These are phyloP conservation scores for Baronia brevicornis DNA, from an alignment of 2,888 invertebrate genomes.

Conservation along the genomic window DNA sequence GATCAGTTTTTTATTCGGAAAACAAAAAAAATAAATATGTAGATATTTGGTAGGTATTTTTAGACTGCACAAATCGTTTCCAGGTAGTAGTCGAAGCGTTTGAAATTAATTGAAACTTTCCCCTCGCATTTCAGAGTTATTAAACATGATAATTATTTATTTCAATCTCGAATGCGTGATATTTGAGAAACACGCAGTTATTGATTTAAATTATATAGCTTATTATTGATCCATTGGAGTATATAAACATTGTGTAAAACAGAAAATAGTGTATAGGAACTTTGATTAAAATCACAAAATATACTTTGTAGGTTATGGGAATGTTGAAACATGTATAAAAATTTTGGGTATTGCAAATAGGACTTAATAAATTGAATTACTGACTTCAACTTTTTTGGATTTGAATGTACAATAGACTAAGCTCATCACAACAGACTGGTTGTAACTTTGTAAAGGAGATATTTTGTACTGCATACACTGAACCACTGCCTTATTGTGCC, in stretches of 20 bases:
- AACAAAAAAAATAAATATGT: slow-evolving; percentile 39
- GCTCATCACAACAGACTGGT: slow-evolving; percentile 73
- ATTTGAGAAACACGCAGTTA: slow-evolving; percentile 30
- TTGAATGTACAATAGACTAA: slow-evolving; percentile 72
- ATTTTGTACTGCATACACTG: slow-evolving; percentile 73
- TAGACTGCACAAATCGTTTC: slow-evolving; percentile 54
- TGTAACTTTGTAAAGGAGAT: slow-evolving; percentile 67
- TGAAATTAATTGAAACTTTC: slow-evolving; percentile 43
- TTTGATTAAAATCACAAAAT: slow-evolving; percentile 65
- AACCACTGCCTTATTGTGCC: slow-evolving; percentile 75
- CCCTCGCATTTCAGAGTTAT: slow-evolving; percentile 67
- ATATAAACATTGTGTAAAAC: slow-evolving; percentile 65
- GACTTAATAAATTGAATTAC: slow-evolving; percentile 61
- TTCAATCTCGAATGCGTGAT: slow-evolving; percentile 37
- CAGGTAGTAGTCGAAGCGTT: slow-evolving; percentile 34
- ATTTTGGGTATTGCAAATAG: slow-evolving; percentile 66
- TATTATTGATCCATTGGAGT: slow-evolving; percentile 61
- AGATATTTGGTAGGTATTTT: slow-evolving; percentile 39
- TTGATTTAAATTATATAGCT: slow-evolving; percentile 43
- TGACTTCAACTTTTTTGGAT: slow-evolving; percentile 73
- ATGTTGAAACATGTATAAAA: slow-evolving; percentile 67
- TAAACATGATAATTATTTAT: slow-evolving; percentile 46
- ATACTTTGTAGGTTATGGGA: slow-evolving; percentile 72
- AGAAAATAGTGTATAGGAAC: slow-evolving; percentile 66
- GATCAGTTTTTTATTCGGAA: slow-evolving; percentile 52